Conservation (phyloP, 1,140 invertebrate species). For the Paramacrobiotus metropolitanus region DNA sequence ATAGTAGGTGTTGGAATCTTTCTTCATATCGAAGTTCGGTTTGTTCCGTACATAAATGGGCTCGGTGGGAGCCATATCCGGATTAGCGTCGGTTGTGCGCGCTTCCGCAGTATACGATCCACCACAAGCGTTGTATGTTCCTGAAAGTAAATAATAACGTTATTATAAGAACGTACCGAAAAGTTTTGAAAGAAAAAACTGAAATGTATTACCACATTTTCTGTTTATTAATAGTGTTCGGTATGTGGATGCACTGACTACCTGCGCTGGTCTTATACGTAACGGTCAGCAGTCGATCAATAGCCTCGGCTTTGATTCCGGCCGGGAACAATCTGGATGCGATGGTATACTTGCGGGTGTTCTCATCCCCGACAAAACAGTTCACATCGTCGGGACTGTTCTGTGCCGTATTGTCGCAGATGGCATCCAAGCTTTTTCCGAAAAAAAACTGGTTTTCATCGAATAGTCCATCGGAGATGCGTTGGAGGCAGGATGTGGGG, state of each 20-base stretch:
- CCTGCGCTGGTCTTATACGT: background rate
- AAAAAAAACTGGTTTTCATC: background rate
- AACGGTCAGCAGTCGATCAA: background rate
- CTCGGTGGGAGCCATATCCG: background rate
- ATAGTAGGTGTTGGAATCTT: background rate
- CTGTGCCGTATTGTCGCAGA: background rate
- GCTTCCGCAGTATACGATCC: background rate
- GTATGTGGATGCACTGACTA: background rate
- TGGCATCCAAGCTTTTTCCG: background rate
- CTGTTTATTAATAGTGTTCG: background rate
- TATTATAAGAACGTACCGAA: too few relatives aligned
- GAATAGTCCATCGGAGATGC: background rate
- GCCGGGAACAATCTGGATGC: background rate
- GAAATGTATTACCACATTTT: background rate
- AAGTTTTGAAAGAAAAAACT: too few relatives aligned
- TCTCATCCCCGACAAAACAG: background rate
- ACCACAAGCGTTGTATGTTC: background rate
- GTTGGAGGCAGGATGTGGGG: background rate
- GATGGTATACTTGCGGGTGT: background rate
- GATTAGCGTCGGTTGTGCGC: slow-evolving; percentile 2
- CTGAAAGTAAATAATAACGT: too few relatives aligned
- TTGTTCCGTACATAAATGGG: background rate
- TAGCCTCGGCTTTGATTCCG: background rate
- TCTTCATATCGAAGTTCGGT: background rate
- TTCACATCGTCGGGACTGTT: background rate